Evolutionary conservation across 2,888 invertebrate genomes (phyloP).

Genomic region (Megamerina dolium): DNA sequence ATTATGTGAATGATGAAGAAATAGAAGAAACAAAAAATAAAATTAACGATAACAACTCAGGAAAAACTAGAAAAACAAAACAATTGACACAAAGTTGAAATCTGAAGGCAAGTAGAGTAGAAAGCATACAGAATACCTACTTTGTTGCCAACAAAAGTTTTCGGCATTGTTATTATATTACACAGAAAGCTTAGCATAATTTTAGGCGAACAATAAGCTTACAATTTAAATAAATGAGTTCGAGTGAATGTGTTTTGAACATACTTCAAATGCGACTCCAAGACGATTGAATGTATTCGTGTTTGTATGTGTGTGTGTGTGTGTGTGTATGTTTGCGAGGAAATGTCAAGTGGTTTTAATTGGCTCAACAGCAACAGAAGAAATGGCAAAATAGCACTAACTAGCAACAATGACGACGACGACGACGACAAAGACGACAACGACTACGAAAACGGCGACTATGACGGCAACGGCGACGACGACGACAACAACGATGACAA

Average conservation of each 20-base stretch:
- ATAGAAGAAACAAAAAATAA: too few relatives aligned
- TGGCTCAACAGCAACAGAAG: too few relatives aligned
- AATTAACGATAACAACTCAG: too few relatives aligned
- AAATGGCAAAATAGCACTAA: neutral
- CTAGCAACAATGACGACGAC: conserved; percentile 10
- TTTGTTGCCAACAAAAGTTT: conserved; percentile 12
- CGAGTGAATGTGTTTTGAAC: too few relatives aligned
- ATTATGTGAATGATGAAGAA: neutral
- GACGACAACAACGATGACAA: neutral
- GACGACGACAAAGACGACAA: too few relatives aligned
- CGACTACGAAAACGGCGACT: too few relatives aligned
- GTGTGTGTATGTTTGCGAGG: too few relatives aligned
- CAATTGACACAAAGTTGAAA: too few relatives aligned
- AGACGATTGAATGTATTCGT: too few relatives aligned
- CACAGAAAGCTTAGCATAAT: conserved; percentile 12
- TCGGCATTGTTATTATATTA: conserved; percentile 10
- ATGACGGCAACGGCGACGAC: too few relatives aligned
- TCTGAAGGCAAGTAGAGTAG: neutral
- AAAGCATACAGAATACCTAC: conserved; percentile 4
- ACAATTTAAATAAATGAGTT: neutral
- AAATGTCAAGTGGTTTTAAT: conserved; percentile 16
- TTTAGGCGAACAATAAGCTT: conserved; percentile 9
- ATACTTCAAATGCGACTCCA: neutral
- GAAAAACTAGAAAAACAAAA: too few relatives aligned
- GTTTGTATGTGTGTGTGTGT: too few relatives aligned